Evolutionary conservation across 2,888 invertebrate genomes (phyloP).

Genomic region (Aradus depressus): DNA sequence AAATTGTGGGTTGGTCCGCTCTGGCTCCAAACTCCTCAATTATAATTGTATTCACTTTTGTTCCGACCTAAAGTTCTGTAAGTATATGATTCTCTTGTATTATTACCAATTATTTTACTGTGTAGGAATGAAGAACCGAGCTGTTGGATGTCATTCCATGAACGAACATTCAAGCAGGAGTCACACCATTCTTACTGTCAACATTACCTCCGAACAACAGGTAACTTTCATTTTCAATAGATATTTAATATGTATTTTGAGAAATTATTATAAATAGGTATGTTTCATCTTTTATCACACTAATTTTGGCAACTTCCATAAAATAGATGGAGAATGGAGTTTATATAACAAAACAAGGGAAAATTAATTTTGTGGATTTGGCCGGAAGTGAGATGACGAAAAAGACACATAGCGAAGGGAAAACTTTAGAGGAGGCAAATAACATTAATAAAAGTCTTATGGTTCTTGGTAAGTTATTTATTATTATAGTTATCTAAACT

Average conservation of each 20-base stretch:
- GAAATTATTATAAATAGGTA: neutral
- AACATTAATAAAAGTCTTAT: slow-evolving; percentile 93
- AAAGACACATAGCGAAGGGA: slow-evolving; percentile 75
- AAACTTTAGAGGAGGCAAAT: slow-evolving; percentile 84
- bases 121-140: slow-evolving; percentile 76
- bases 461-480: slow-evolving; percentile 59
- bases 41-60: no score
- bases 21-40: no score
- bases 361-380: slow-evolving; percentile 89
- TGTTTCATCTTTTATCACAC: no score
- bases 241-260: neutral
- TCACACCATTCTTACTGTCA: slow-evolving; percentile 82
- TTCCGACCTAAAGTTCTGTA: no score
- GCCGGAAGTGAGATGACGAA: slow-evolving; percentile 97
- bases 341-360: slow-evolving; percentile 81
- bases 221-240: slow-evolving; percentile 35
- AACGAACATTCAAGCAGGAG: slow-evolving; percentile 88
- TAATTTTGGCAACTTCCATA: no score
- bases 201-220: slow-evolving; percentile 75
- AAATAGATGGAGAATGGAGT: slow-evolving; percentile 57
- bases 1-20: no score
- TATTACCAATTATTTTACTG: slow-evolving; percentile 1
- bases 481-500: neutral
- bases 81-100: neutral
- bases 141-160: slow-evolving; percentile 81